Evolutionary conservation across 2,113 vertebrate species (phyloP).

Genomic region (Chrysemys picta): DNA sequence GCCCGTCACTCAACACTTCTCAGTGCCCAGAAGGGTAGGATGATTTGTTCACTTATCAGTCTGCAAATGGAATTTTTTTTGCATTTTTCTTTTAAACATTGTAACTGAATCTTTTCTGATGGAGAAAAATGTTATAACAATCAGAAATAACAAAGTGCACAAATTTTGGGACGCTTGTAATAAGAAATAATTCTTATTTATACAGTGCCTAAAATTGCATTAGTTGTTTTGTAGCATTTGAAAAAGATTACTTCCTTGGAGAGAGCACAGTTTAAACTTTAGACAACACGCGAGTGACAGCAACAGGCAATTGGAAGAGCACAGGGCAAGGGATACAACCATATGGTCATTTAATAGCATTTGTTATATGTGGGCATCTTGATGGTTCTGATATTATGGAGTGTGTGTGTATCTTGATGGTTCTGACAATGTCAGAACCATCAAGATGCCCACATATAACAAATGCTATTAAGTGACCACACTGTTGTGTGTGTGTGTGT

Average conservation of each 20-base stretch:
- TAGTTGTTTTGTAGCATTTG: not conserved
- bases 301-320: not conserved
- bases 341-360: not conserved
- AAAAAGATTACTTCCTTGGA: not conserved
- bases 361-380: not conserved
- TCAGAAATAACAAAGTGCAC: not conserved
- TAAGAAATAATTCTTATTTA: not conserved
- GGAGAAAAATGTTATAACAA: not conserved
- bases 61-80: not conserved
- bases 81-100: not conserved
- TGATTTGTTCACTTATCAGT: not conserved
- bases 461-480: not conserved
- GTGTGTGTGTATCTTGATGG: not conserved
- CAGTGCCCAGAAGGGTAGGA: slow-evolving; percentile 91
- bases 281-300: not conserved
- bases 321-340: not conserved
- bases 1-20: slow-evolving; percentile 59
- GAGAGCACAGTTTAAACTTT: not conserved
- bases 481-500: not conserved
- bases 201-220: not conserved
- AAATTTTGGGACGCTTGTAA: not conserved
- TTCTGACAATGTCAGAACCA: not conserved
- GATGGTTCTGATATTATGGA: not conserved
- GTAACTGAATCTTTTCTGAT: not conserved
- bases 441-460: not conserved